Base-by-base conservation (phyloP, 1,140 invertebrate genomes). In the Formica exsecta region DNA sequence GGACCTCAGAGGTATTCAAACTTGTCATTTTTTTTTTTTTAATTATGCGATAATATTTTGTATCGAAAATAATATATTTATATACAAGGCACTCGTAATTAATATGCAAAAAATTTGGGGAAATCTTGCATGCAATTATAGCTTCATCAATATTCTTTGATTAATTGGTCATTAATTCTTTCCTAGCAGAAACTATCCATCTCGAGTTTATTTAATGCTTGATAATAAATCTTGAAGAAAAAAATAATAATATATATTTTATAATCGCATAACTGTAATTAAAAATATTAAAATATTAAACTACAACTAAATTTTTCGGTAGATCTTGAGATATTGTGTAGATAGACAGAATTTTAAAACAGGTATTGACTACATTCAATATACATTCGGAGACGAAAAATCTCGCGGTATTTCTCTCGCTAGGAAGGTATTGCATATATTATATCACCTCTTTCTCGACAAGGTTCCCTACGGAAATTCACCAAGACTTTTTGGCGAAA, bases 381-480 rank as follows among this genome's bases (percentile, higher is more conserved):
- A 25, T 48, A 29, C 48, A 57, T 70, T 32, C 41, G 13, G 22
- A 57, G 29, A 64, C 3, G 32, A 41, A 32, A 68, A 36, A 25
- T 41, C 48, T 70, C 6, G 48, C 32, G 32, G 32, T 68, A 79
- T 44, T 3, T 70, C 5, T 59, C 2, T 38, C 32, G 5, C 6
- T 36, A 62, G 16, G 29, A 48, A 51, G 48, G 16, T 51, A 51
- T 19, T 51, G 29, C 61, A 22, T 44, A 54, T 68, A 79, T 68
- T 54, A 79, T 36, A 68, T 8, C 38, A 70, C 6, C 29, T 48
- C 36, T 65, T 41, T 57, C 41, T 80, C 48, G 38, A 7, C 48
- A 61, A 83, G 79, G 13, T 83, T 83, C 11, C 79, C 57, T 41
- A 29, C 19, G 51, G 38, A 83, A 48, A 74, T 83, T 83, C 68